Evolutionary conservation across 2,888 invertebrate species (phyloP).

Genomic region (Orthosia gracilis): DNA sequence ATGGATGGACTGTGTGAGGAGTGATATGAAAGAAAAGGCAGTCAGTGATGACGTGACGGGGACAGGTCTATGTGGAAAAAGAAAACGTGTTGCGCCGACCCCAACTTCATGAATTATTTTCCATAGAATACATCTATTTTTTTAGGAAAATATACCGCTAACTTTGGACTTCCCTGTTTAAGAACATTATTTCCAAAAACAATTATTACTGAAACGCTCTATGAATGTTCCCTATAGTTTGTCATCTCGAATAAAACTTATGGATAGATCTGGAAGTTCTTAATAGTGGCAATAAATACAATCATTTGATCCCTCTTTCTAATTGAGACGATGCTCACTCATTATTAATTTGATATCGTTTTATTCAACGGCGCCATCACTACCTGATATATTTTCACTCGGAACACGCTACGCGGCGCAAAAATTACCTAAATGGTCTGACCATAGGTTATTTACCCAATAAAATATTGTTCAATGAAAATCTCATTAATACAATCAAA

Average conservation of each 20-base stretch:
- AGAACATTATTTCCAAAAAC: too few species aligned
- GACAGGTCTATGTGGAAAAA: too few species aligned
- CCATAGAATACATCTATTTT: too few species aligned
- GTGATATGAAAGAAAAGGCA: too few species aligned
- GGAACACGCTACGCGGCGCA: background rate
- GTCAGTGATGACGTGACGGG: too few species aligned
- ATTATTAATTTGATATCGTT: background rate
- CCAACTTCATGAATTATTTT: too few species aligned
- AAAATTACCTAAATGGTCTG: background rate
- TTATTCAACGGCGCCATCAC: background rate
- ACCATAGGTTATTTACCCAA: background rate
- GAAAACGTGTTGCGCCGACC: too few species aligned
- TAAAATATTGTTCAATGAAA: constrained; percentile 23
- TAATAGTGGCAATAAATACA: background rate
- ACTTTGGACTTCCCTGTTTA: too few species aligned
- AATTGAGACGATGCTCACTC: background rate
- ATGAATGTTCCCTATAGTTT: too few species aligned
- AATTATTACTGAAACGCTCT: too few species aligned
- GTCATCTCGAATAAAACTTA: background rate
- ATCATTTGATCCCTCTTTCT: background rate
- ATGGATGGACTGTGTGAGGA: too few species aligned
- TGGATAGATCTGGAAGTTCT: background rate
- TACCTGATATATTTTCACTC: background rate
- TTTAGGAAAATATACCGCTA: too few species aligned
- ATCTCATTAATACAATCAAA: constrained; percentile 39